Percentiles rank a stretch among this genome's conserved stretches.
These are phyloP conservation scores for Callorhinus ursinus DNA, from an alignment of 2,113 vertebrate species.

Conservation along the genomic window DNA sequence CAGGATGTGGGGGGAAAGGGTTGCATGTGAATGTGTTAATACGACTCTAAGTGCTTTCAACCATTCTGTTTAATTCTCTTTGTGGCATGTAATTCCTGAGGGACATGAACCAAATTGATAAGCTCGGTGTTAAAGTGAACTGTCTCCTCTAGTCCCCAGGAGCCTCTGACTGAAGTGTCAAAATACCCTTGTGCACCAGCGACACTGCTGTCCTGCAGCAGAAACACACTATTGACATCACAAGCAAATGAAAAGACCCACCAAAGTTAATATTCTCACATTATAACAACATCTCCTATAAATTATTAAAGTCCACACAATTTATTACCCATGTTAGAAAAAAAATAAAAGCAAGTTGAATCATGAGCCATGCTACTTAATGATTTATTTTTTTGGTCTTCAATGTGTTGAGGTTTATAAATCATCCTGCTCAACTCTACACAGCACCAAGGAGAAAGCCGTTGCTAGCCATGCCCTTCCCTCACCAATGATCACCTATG, in stretches of 20 bases:
- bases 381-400: constrained; percentile 75
- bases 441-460: constrained; percentile 52
- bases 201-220: neutral
- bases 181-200: neutral
- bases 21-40: constrained; percentile 62
- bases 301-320: constrained; percentile 77
- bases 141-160: constrained; percentile 54
- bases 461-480: constrained; percentile 43
- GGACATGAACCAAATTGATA: constrained; percentile 62
- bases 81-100: constrained; percentile 60
- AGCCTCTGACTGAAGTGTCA: constrained; percentile 63
- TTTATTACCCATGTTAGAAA: constrained; percentile 76
- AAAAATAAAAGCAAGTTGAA: constrained; percentile 38
- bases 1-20: neutral
- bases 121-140: constrained; percentile 54
- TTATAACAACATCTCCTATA: constrained; percentile 76
- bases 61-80: constrained; percentile 62
- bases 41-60: constrained; percentile 67
- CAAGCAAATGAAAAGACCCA: constrained; percentile 74
- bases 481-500: constrained; percentile 50
- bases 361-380: constrained; percentile 75
- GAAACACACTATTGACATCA: constrained; percentile 62
- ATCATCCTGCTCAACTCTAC: constrained; percentile 68
- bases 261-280: constrained; percentile 78
- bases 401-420: constrained; percentile 77